Base-by-base conservation (phyloP, 1,140 invertebrate genomes). In the Macrostomum lignano region DNA sequence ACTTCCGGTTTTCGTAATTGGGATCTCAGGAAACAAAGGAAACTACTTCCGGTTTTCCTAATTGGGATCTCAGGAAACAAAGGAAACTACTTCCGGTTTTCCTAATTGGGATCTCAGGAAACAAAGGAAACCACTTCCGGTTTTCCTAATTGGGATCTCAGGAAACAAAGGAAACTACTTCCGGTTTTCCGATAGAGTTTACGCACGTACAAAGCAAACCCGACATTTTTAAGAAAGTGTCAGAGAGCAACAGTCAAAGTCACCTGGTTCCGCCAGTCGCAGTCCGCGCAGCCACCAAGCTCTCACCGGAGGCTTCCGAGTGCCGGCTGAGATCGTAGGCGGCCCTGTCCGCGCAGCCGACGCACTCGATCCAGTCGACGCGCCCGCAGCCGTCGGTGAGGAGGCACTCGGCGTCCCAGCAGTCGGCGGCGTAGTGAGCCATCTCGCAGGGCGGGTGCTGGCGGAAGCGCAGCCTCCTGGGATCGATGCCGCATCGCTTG, bases 281-380 rank as follows among this genome's bases (percentile, higher is more conserved):
- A 65, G 52, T 98, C 91, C 14, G 91, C 91, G 66, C 86, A 94
- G 3, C 91, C 91, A 11, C 96, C 88, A 65, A 59, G 46, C 88
- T 96, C 57, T 98, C 91, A 4, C 98, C 72, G 17, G 88, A 94
- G 1, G 79, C 77, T 51, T 78, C 77, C 2, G 71, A 67, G 47
- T 98, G 91, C 48, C 91, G 79, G 2, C 67, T 73, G 14, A 98
- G 63, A 61, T 98, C 91, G 62, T 77, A 98, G 15, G 84, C 88
- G 6, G 86, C 93, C 44, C 91, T 65, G 52, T 98, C 88, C 14
- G 91, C 91, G 66, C 86, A 93, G 3, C 91, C 91, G 11, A 96
- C 86, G 65, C 88, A 96, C 57, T 98, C 91, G 4, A 98, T 70
- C 91, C 88, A 98, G n/a, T n/a, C n/a, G n/a, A n/a, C n/a, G n/a